A percentile compares a stretch with the other conserved stretches of the same genome.
These are phyloP conservation scores for Mohoua ochrocephala DNA, from an alignment of 2,113 vertebrate species.

Conservation along the genomic window DNA sequence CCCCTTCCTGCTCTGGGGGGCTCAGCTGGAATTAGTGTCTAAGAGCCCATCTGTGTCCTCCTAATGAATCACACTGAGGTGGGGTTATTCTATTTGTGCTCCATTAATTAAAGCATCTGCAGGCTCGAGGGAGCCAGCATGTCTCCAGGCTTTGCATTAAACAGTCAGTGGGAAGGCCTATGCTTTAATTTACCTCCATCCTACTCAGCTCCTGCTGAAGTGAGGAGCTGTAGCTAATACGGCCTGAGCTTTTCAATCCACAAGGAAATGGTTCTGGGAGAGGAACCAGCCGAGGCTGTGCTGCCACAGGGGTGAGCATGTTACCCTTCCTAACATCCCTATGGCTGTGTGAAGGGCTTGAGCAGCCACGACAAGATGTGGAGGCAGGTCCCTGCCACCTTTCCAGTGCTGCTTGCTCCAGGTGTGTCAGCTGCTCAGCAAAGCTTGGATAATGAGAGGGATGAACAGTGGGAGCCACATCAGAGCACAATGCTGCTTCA, in stretches of 20 bases:
- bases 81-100: constrained; percentile 48
- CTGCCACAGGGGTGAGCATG: neutral
- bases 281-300: neutral
- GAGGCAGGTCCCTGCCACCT: neutral
- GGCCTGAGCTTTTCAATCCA: neutral
- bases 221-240: neutral
- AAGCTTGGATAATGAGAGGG: neutral
- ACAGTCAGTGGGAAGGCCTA: constrained; percentile 4
- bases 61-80: constrained; percentile 29
- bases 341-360: neutral
- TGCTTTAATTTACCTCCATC: constrained; percentile 19
- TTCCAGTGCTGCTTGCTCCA: neutral
- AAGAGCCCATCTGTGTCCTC: constrained; percentile 46
- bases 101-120: constrained; percentile 55
- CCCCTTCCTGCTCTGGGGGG: neutral
- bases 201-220: neutral
- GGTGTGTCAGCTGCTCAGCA: neutral
- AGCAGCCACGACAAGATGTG: neutral
- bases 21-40: constrained; percentile 26
- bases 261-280: neutral
- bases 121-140: constrained; percentile 6
- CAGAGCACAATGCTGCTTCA: neutral
- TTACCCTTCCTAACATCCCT: neutral
- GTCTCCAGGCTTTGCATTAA: constrained; percentile 31
- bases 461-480: neutral